Evolutionary conservation across 2,797 vertebrate species (phyloP).

Genomic region (Esox masquinongy): DNA sequence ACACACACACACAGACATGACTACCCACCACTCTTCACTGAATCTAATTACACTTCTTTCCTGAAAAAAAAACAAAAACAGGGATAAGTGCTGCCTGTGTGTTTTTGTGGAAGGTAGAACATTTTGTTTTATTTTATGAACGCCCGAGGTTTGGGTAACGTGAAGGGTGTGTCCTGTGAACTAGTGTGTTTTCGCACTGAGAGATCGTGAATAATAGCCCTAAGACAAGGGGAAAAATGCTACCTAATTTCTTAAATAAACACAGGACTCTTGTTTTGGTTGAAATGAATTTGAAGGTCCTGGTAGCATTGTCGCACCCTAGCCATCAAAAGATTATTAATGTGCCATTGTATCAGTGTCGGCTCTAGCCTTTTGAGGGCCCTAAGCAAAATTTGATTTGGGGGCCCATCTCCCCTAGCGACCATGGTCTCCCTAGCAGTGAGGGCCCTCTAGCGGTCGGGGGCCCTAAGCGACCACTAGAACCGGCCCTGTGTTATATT

Average conservation of each 20-base stretch:
- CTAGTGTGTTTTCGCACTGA: conserved; percentile 27
- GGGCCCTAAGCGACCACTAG: too few species aligned
- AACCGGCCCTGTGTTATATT: too few species aligned
- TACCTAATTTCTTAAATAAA: neutral
- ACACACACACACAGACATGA: conserved; percentile 12
- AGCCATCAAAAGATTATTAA: neutral
- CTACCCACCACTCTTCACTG: conserved; percentile 71
- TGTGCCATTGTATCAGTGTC: neutral
- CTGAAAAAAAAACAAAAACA: conserved; percentile 57
- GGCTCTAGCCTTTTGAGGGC: too few species aligned
- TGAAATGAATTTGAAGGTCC: neutral
- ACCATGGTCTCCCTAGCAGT: too few species aligned
- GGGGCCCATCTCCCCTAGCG: too few species aligned
- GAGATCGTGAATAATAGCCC: conserved; percentile 23
- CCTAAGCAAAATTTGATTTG: too few species aligned
- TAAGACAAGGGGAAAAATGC: conserved; percentile 9
- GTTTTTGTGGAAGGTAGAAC: conserved; percentile 65
- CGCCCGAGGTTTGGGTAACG: conserved; percentile 68
- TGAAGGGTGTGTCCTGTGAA: conserved; percentile 58
- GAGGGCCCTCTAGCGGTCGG: too few species aligned
- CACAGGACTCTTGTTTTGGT: neutral
- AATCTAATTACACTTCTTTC: conserved; percentile 75
- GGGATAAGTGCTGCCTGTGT: conserved; percentile 71
- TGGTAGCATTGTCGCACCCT: neutral
- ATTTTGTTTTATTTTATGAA: conserved; percentile 69